Evolutionary conservation across 1,140 invertebrate genomes (phyloP).

Genomic region (Rhyacophila brunnea): DNA sequence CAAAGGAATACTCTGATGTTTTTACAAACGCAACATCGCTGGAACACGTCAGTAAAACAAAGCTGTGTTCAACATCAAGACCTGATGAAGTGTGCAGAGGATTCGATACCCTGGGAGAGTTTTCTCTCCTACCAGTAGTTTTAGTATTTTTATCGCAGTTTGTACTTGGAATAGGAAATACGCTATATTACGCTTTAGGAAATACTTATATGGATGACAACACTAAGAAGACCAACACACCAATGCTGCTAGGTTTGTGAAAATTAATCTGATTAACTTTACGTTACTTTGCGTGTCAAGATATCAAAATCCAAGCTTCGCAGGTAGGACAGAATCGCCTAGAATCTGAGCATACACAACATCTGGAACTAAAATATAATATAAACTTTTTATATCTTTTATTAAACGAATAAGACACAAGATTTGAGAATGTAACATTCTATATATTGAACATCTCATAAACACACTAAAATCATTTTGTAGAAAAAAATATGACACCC

Average conservation of each 20-base stretch:
- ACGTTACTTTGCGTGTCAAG: no score
- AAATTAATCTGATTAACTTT: no score
- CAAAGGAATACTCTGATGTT: slow-evolving; percentile 46
- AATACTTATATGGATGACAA: slow-evolving; percentile 72
- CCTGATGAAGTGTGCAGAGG: slow-evolving; percentile 48
- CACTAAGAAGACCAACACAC: slow-evolving; percentile 66
- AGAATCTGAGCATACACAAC: no score
- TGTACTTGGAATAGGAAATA: slow-evolving; percentile 67
- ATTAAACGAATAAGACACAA: no score
- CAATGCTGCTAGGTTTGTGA: slow-evolving; percentile 59
- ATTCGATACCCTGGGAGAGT: slow-evolving; percentile 42
- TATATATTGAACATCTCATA: no score
- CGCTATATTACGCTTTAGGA: slow-evolving; percentile 66
- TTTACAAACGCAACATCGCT: slow-evolving; percentile 17
- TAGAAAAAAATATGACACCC: no score
- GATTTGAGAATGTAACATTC: no score
- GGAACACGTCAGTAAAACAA: slow-evolving; percentile 14
- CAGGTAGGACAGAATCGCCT: no score
- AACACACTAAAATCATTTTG: no score
- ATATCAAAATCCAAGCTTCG: no score
- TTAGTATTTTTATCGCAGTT: slow-evolving; percentile 69
- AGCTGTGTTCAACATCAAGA: slow-evolving; percentile 20
- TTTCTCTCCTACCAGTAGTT: slow-evolving; percentile 57
- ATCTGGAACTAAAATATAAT: no score
- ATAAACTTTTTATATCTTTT: no score